These are phyloP conservation scores for Carduelis carduelis DNA, from an alignment of 2,797 vertebrate genomes.

Conservation along the genomic window DNA sequence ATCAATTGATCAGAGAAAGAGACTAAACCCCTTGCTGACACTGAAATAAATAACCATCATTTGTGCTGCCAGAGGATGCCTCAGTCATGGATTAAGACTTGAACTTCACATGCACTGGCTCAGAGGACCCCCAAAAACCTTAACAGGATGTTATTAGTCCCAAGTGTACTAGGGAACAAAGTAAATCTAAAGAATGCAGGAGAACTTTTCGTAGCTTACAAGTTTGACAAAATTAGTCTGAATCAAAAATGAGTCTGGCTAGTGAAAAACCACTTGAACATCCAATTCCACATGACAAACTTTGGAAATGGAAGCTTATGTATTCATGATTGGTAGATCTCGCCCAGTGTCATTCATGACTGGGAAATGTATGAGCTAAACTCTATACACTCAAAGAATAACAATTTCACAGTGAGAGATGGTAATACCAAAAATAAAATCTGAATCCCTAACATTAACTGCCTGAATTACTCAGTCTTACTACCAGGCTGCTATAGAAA, in stretches of 20 bases:
- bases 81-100: not conserved
- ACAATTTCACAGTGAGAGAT: not conserved
- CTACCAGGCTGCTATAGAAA: not conserved
- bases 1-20: not conserved
- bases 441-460: not conserved
- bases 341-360: rapidly evolving
- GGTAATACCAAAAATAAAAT: not conserved
- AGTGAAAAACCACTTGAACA: not conserved
- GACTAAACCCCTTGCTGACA: not conserved
- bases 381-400: not conserved
- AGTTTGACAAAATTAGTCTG: not conserved
- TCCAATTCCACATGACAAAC: not conserved
- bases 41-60: not conserved
- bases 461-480: not conserved
- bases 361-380: not conserved
- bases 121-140: not conserved
- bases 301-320: not conserved
- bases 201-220: not conserved
- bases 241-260: not conserved
- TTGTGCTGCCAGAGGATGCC: not conserved
- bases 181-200: not conserved
- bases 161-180: not conserved
- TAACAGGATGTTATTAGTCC: not conserved
- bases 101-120: not conserved
- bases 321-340: not conserved